Evolutionary conservation across 1,140 invertebrate species (phyloP), one percentile per base, ranked within the genome.

Genomic region (Philotrypesis tridentata): DNA sequence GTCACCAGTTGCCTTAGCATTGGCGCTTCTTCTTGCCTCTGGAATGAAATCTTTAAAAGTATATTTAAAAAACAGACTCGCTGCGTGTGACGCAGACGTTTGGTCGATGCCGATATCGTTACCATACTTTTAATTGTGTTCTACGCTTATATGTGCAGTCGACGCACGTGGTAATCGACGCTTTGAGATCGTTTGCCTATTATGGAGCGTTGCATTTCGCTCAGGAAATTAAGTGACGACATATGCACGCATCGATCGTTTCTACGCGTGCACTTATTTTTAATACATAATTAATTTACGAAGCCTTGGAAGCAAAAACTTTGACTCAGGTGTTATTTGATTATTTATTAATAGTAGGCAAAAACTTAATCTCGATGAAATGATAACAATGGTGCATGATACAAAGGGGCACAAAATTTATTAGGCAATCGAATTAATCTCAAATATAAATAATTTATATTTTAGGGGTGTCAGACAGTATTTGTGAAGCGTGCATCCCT

Each of bases 71-170:
- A 14, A 17, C 21, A 27, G n/a, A 6, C 63, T 25, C n/a, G 63
- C 25, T 11, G 63, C 7, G 27, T 14, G 25, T 29, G 63, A 65
- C 23, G 23, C 25, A 65, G 23, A 2, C 63, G 63, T 65, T 65
- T 65, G 63, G 25, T 65, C 63, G 63, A 65, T 65, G 25, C 63
- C 27, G 17, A 65, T 65, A 25, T 65, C 63, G 63, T 65, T 65
- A 29, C 27, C 21, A 27, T 65, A 65, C 63, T 65, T 65, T 65
- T 65, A 27, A 29, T 9, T 29, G 63, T 3, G 63, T 11, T 55
- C 48, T 6, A 7, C 14, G 48, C 1, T 21, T 55, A 5, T 55
- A 55, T 55, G 48, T 55, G 48, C n/a, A 17, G 21, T n/a, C 48
- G n/a, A n/a, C 17, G 48, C 21, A 17, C 48, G 48, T 17, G 17